Evolutionary conservation across 1,140 invertebrate genomes (phyloP), one percentile per base, ranked within the genome.

Genomic region (Drosophila pallidifrons): DNA sequence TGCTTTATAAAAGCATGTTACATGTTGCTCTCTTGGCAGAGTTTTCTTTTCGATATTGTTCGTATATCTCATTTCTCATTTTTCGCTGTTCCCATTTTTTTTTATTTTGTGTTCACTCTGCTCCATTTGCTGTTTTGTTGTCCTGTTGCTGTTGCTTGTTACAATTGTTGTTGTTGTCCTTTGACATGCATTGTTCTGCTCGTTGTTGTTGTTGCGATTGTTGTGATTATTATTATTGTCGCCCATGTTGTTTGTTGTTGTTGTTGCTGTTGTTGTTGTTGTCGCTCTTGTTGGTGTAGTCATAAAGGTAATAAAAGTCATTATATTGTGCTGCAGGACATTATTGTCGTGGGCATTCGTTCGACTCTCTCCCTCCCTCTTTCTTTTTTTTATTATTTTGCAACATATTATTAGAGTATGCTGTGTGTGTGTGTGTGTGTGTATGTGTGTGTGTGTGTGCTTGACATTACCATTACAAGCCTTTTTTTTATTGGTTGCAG

Each of bases 231-330:
- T 68, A 61, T 70, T 57, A 25, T 41, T 41, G 35, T 28, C 51
- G 20, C 20, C 20, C 20, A 25, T 25, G 20, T 25, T 25, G 20
- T 4, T 25, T 25, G 32, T 30, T 15, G 47, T 35, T 15, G 45
- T 16, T 15, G 61, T 20, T 54, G 7, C 28, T 51, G 28, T 58
- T 51, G 68, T 66, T 68, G 57, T 43, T 49, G 54, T 52, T 38
- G 20, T 64, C 35, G 61, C 51, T 72, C 54, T 38, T 57, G 75
- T 72, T 76, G 71, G 81, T 73, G 82, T 71, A 68, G 80, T 83
- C 88, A 87, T 88, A 87, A 72, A 88, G 83, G 85, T 83, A 87
- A 87, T 87, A 88, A 87, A 87, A 87, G 83, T 88, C 85, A 88
- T 87, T 87, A 87, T 83, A 83, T 69, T 82, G 85, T 80, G 83